phyloP scores from a whole-genome alignment of 2,888 invertebrate species.

The Trichogramma evanescens region DNA sequence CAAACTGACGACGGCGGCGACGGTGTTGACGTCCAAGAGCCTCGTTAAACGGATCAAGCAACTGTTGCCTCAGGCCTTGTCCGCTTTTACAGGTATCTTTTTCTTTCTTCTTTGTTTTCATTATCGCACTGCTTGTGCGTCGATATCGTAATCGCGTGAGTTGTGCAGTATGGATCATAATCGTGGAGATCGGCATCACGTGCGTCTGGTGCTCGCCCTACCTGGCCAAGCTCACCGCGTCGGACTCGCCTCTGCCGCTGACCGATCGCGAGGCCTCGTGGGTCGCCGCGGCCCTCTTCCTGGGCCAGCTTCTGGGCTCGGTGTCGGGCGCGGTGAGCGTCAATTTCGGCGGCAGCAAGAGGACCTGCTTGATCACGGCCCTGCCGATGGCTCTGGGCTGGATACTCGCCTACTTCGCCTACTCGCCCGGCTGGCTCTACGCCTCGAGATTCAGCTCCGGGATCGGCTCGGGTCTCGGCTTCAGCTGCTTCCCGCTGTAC shows the following conservation, averaged over 20 bases:
- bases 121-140: not conserved
- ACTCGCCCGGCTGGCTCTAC: constrained; percentile 25
- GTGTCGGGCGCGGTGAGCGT: constrained; percentile 26
- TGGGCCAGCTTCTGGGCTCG: constrained; percentile 30
- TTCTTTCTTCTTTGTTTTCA: not conserved
- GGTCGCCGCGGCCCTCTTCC: constrained; percentile 30
- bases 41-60: not conserved
- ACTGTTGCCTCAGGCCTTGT: constrained; percentile 7
- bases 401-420: constrained; percentile 26
- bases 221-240: constrained; percentile 27
- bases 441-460: constrained; percentile 6
- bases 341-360: constrained; percentile 28
- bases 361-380: constrained; percentile 23
- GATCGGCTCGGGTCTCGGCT: constrained; percentile 25
- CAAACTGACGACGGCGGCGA: too few species aligned
- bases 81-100: constrained; percentile 12
- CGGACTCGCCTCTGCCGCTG: constrained; percentile 23
- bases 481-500: constrained; percentile 33
- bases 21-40: too few species aligned
- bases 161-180: constrained; percentile 28
- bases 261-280: constrained; percentile 29
- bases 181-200: constrained; percentile 28
- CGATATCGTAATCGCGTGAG: not conserved
- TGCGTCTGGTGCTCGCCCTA: constrained; percentile 34
- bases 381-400: constrained; percentile 29